These are phyloP conservation scores for Nemapogon koenigi DNA, from an alignment of 2,888 invertebrate genomes.

Conservation along the genomic window DNA sequence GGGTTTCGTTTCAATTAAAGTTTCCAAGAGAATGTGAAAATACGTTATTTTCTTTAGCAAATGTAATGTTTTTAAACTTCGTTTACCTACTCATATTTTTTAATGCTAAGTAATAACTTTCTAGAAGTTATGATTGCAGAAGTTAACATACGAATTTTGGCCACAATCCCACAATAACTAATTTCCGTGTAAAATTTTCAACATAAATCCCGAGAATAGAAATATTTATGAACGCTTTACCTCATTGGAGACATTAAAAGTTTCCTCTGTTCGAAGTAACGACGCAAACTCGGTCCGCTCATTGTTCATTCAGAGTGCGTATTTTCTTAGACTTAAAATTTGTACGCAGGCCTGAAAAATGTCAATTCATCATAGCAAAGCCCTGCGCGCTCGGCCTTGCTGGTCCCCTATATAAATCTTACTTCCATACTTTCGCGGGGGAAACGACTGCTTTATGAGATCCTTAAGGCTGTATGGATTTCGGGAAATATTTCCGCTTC, in stretches of 20 bases:
- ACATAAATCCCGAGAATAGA: slow-evolving; percentile 47
- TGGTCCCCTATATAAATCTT: slow-evolving; percentile 62
- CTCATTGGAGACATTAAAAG: slow-evolving; percentile 61
- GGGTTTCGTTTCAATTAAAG: too few relatives aligned
- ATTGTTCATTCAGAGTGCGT: slow-evolving; percentile 60
- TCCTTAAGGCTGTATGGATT: slow-evolving; percentile 67
- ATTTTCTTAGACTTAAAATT: slow-evolving; percentile 56
- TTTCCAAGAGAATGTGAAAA: too few relatives aligned
- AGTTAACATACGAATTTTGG: background rate
- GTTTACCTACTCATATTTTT: too few relatives aligned
- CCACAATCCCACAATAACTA: slow-evolving; percentile 13
- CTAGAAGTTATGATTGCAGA: too few relatives aligned
- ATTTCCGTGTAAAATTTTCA: slow-evolving; percentile 33
- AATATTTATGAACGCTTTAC: slow-evolving; percentile 49
- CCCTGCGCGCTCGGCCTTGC: slow-evolving; percentile 49
- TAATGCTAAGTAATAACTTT: too few relatives aligned
- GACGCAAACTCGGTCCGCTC: slow-evolving; percentile 45
- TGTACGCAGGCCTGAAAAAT: slow-evolving; percentile 59
- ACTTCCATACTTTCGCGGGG: slow-evolving; percentile 64
- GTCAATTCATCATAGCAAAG: slow-evolving; percentile 64
- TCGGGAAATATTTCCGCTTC: slow-evolving; percentile 63
- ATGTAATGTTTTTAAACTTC: too few relatives aligned
- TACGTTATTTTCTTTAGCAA: too few relatives aligned
- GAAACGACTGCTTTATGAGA: slow-evolving; percentile 64
- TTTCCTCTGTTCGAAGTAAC: slow-evolving; percentile 35